These are phyloP conservation scores for Drosophila nigromelanica DNA, from an alignment of 1,140 invertebrate species.

Conservation along the genomic window DNA sequence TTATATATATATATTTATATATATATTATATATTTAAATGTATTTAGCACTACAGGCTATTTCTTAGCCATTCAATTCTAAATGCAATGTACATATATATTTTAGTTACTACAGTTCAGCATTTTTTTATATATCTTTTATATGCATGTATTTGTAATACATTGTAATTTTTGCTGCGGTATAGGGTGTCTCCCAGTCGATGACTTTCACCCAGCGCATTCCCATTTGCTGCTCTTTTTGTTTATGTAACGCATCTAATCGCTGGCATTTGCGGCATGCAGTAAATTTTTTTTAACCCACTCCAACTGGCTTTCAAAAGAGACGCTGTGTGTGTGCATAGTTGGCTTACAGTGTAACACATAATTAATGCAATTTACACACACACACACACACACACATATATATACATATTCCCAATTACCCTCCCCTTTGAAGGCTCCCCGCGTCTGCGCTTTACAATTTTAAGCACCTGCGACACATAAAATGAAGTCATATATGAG, in stretches of 20 bases:
- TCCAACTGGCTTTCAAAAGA: slow-evolving; percentile 30
- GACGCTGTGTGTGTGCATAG: slow-evolving; percentile 38
- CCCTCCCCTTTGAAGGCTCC: neutral
- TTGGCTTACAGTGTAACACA: slow-evolving; percentile 51
- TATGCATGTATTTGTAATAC: neutral
- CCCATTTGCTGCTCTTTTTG: neutral
- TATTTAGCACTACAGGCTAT: too few species aligned
- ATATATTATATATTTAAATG: too few species aligned
- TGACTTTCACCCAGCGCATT: neutral
- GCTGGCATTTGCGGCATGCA: slow-evolving; percentile 57
- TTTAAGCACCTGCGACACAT: slow-evolving; percentile 65
- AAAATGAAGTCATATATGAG: slow-evolving; percentile 59
- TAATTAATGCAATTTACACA: slow-evolving; percentile 54
- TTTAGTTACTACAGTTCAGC: too few species aligned
- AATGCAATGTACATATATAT: too few species aligned
- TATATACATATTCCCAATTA: neutral
- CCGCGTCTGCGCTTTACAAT: slow-evolving; percentile 25
- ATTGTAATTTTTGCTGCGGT: neutral
- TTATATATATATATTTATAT: too few species aligned
- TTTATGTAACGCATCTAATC: slow-evolving; percentile 64
- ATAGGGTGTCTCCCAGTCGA: slow-evolving; percentile 11
- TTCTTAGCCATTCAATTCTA: too few species aligned
- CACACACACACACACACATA: slow-evolving; percentile 18
- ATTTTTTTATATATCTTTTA: too few species aligned
- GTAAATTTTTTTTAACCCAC: slow-evolving; percentile 28